Evolutionary conservation across 2,797 vertebrate genomes (phyloP).

Genomic region (Emys orbicularis): DNA sequence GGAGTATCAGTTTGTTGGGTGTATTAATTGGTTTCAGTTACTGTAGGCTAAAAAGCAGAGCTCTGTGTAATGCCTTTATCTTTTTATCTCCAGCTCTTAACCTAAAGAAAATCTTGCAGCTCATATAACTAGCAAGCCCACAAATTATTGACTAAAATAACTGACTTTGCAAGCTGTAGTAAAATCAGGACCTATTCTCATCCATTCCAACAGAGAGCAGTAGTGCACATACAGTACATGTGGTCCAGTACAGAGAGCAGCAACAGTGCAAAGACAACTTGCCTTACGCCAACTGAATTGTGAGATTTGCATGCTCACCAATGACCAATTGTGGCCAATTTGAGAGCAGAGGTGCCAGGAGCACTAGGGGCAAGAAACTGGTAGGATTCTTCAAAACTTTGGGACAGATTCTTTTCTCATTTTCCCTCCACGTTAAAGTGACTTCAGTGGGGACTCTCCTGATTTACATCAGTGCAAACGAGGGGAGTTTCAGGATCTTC

Average conservation of each 20-base stretch:
- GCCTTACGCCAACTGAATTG: neutral
- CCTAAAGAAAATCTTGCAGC: neutral
- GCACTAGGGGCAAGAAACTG: neutral
- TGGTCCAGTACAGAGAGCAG: neutral
- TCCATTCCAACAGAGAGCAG: slow-evolving; percentile 70
- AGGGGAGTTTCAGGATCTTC: neutral
- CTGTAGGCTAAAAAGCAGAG: neutral
- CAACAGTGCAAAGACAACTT: neutral
- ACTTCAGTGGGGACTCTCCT: neutral
- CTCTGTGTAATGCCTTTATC: neutral
- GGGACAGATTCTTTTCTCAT: neutral
- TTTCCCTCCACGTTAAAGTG: neutral
- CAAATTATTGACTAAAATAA: neutral
- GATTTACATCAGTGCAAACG: neutral
- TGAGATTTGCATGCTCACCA: neutral
- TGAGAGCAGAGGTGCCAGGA: neutral
- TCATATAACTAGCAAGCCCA: neutral
- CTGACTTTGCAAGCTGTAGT: neutral
- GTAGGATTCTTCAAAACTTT: neutral
- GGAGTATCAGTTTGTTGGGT: accelerated
- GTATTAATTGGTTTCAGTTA: neutral
- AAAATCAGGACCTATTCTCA: neutral
- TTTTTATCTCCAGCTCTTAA: slow-evolving; percentile 18
- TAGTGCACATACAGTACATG: neutral
- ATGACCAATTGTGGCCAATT: neutral